Evolutionary conservation across 2,113 vertebrate species (phyloP).

Genomic region (Globicephala melas): DNA sequence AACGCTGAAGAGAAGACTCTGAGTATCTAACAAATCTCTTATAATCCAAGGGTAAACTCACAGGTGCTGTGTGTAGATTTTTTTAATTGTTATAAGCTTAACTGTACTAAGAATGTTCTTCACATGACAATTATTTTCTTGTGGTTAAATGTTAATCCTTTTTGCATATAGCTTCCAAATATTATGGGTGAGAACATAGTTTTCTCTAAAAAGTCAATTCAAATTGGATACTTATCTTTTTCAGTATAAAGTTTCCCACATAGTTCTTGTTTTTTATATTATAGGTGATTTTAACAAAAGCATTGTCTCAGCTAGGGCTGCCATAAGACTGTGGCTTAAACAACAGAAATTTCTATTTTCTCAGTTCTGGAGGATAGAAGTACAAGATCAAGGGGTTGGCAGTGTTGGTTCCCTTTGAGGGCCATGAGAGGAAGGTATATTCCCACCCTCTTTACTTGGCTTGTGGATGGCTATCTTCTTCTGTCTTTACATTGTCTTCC

Average conservation of each 20-base stretch:
- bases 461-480: background rate
- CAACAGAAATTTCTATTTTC: background rate
- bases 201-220: background rate
- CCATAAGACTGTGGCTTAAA: background rate
- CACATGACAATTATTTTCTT: background rate
- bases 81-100: background rate
- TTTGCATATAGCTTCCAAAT: background rate
- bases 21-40: constrained; percentile 60
- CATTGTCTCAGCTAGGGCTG: background rate
- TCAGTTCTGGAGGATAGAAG: background rate
- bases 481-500: background rate
- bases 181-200: background rate
- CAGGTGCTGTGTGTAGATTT: constrained; percentile 49
- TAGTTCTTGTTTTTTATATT: background rate
- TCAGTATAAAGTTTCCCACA: background rate
- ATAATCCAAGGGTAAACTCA: constrained; percentile 68
- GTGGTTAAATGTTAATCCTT: background rate
- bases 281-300: background rate
- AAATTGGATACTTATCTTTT: background rate
- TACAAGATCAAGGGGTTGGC: background rate
- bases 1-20: constrained; percentile 52
- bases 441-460: background rate
- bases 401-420: background rate
- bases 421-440: no score
- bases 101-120: background rate